These are phyloP conservation scores for Peromyscus maniculatus DNA, from an alignment of 2,113 vertebrate genomes.

Conservation along the genomic window DNA sequence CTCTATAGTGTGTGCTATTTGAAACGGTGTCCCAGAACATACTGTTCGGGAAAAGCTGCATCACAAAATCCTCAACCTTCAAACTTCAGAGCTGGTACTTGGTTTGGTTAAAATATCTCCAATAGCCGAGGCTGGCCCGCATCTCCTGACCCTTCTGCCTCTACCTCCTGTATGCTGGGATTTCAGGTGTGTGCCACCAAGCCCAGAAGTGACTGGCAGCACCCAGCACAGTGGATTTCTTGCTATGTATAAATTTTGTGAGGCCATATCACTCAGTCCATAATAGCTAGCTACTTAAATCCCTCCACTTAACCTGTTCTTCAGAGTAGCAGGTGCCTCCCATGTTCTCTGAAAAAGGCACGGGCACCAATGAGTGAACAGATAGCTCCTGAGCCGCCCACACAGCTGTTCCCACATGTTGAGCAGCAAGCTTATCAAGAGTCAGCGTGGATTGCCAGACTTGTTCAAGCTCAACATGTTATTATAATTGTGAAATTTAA, in stretches of 20 bases:
- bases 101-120: not conserved
- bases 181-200: not conserved
- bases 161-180: not conserved
- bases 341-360: not conserved
- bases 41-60: not conserved
- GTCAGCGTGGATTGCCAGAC: not conserved
- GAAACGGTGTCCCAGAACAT: not conserved
- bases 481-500: not conserved
- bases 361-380: not conserved
- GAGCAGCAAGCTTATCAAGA: not conserved
- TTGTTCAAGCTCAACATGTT: not conserved
- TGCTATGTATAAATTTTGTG: not conserved
- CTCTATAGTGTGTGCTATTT: not conserved
- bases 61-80: not conserved
- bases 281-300: not conserved
- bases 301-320: not conserved
- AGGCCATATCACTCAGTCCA: not conserved
- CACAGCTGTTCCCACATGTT: not conserved
- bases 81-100: not conserved
- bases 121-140: not conserved
- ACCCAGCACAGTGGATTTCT: not conserved
- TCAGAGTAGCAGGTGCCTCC: not conserved
- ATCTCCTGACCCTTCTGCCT: not conserved
- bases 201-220: not conserved
- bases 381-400: not conserved